A percentile compares a stretch with the other conserved stretches of the same genome.
Conservation (phyloP, 2,113 vertebrate species). For the Galbula dea region DNA sequence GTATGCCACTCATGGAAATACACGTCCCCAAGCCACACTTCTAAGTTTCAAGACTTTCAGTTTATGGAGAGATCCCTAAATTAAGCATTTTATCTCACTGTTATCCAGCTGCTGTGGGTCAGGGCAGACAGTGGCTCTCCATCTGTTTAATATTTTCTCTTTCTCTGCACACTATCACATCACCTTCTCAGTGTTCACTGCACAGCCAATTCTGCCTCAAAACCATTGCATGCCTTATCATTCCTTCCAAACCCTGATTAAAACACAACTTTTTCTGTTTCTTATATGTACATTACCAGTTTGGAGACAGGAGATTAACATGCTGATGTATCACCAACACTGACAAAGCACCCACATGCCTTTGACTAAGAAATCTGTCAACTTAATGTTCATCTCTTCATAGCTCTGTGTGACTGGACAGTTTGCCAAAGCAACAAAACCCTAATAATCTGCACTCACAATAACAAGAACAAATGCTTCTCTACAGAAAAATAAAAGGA, state of each 20-base stretch:
- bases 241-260: background rate
- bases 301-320: background rate
- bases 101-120: background rate
- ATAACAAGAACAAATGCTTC: background rate
- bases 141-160: background rate
- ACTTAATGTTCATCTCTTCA: background rate
- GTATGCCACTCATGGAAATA: background rate
- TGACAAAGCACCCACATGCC: background rate
- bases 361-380: slow-evolving; percentile 18
- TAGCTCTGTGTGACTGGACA: background rate
- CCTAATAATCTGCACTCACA: background rate
- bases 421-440: slow-evolving; percentile 18
- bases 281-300: background rate
- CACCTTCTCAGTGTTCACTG: background rate
- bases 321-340: background rate
- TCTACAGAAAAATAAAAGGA: background rate
- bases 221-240: background rate
- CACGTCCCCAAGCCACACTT: background rate
- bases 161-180: background rate
- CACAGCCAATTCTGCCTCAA: background rate
- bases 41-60: background rate
- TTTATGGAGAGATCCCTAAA: background rate
- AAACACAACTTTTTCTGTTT: background rate
- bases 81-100: background rate
- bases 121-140: background rate